Conservation (phyloP, 2,113 vertebrate species). For the Rhynchomys soricoides region DNA sequence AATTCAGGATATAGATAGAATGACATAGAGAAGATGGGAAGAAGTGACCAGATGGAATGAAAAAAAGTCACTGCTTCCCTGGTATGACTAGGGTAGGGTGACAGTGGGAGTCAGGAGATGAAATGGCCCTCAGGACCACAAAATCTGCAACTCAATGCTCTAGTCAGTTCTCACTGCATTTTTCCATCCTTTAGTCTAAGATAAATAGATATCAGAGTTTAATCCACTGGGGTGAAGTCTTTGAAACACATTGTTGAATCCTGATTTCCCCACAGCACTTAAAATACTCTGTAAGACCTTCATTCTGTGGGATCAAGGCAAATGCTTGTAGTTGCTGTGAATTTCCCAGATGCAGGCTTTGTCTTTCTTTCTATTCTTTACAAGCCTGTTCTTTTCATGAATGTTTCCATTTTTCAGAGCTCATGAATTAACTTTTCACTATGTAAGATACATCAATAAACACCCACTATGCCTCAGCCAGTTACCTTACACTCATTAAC, state of each 20-base stretch:
- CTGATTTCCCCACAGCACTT: background rate
- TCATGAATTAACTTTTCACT: background rate
- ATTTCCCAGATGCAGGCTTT: background rate
- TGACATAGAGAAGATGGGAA: background rate
- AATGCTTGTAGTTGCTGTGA: background rate
- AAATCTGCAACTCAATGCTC: background rate
- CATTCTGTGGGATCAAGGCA: background rate
- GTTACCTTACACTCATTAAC: background rate
- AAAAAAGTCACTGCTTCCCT: background rate
- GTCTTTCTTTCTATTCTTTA: background rate
- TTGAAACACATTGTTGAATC: background rate
- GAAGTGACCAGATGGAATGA: no score
- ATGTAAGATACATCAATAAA: slow-evolving; percentile 30
- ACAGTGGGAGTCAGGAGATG: background rate
- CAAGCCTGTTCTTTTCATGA: background rate
- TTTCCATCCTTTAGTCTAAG: background rate
- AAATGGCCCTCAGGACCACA: background rate
- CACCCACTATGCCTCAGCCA: background rate
- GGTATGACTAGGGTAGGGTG: no score
- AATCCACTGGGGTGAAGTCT: background rate
- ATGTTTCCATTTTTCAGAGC: background rate
- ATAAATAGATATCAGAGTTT: background rate
- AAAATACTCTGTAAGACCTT: background rate
- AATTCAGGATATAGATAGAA: background rate
- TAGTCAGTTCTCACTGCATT: background rate